Evolutionary conservation across 2,797 vertebrate genomes (phyloP).

Genomic region (Spheniscus humboldti): DNA sequence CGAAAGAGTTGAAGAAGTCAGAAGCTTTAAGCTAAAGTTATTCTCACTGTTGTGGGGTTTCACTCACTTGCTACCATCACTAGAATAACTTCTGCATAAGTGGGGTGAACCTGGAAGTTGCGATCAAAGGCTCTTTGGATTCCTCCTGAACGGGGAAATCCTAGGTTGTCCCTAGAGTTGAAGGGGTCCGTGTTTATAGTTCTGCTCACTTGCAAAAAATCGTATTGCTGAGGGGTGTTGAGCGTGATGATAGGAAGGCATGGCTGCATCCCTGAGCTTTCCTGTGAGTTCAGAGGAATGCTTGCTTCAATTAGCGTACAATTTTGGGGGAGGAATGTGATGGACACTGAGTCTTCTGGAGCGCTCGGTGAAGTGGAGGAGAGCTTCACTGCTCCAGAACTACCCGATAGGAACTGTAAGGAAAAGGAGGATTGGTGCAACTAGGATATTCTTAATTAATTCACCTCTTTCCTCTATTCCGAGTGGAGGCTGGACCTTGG

Average conservation of each 20-base stretch:
- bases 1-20: neutral
- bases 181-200: neutral
- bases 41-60: neutral
- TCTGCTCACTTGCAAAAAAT: neutral
- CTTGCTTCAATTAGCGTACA: neutral
- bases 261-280: neutral
- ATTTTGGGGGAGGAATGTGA: neutral
- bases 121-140: neutral
- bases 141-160: neutral
- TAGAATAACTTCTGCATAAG: neutral
- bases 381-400: neutral
- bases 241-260: neutral
- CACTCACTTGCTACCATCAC: neutral
- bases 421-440: neutral
- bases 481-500: neutral
- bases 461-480: neutral
- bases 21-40: neutral
- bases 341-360: neutral
- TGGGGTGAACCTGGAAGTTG: neutral
- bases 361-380: neutral
- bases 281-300: neutral
- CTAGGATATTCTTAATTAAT: neutral
- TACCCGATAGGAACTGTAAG: neutral
- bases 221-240: fast-evolving
- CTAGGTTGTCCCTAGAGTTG: neutral